Base-by-base conservation (phyloP, 2,797 vertebrate genomes). In the Gouania willdenowi region DNA sequence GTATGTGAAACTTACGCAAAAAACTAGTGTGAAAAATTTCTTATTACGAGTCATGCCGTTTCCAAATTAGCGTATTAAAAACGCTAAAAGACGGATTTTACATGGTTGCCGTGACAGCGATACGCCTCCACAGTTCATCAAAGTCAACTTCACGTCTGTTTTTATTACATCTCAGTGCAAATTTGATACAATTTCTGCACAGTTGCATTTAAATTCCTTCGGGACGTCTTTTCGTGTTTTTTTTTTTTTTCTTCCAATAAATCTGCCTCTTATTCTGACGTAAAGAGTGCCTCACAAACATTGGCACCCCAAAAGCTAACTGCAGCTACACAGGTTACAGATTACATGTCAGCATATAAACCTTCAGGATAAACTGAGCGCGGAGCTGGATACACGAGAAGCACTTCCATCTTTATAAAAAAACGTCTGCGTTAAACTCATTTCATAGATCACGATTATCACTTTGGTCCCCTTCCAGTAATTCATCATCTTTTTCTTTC, bases 381-480 rank as follows among this genome's bases (percentile, higher is more conserved):
- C 62, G 10, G 33, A 70, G 75, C 60, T 28, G 46, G 70, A 81
- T 77, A 76, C 77, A 81, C 68, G 59, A 12, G 48, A 68, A 79
- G 77, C 66, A 73, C 64, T 78, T 82, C 49, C 68, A 75, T 83
- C 81, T 59, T 81, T 83, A 75, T 80, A 85, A 71, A 84, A 87
- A 86, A 81, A 79, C 21, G 46, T 76, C 45, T 48, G 76, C 71
- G 81, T 82, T 83, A 84, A 85, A 88, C 80, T 87, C 81, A 78
- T 67, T 82, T 59, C 77, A 61, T 65, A 76, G 73, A 77, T 58
- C 50, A 73, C 63, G 57, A 62, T 71, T 67, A 14, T 73, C 62
- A 75, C 80, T 88, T 89, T 87, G 85, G 85, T 89, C 86, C 85
- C 78, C 75, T 79, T 84, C 77, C 65, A 71, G 72, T 77, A 73